Evolutionary conservation across 2,113 vertebrate species (phyloP).

Genomic region (Siphamia tubifer): DNA sequence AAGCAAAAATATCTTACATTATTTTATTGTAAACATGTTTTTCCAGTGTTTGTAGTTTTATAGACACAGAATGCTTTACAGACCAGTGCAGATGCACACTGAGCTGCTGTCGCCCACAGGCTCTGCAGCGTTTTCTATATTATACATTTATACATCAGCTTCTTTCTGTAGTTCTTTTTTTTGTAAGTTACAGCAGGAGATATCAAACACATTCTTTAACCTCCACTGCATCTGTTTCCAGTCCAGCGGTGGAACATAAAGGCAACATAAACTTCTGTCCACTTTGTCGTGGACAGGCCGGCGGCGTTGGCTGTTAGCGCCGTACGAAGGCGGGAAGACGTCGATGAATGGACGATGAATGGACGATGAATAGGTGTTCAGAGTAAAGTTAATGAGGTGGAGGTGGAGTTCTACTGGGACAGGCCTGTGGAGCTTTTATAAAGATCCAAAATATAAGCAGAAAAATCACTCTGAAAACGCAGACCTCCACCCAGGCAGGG

Average conservation of each 20-base stretch:
- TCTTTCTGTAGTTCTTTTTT: conserved; percentile 11
- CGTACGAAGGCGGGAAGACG: not conserved
- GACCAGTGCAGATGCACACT: not conserved
- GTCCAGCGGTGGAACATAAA: conserved; percentile 32
- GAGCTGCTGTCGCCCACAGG: conserved; percentile 59
- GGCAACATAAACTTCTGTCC: not conserved
- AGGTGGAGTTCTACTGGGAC: conserved; percentile 11
- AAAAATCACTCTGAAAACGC: no score
- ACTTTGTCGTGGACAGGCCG: not conserved
- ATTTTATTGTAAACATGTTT: no score
- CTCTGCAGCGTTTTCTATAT: conserved; percentile 66
- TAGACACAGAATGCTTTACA: no score
- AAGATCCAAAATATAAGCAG: no score
- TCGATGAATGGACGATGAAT: conserved; percentile 11
- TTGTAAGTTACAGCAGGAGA: conserved; percentile 21
- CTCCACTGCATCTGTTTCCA: conserved; percentile 33
- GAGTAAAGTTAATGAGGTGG: conserved; percentile 5
- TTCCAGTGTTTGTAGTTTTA: no score
- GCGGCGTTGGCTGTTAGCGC: no score
- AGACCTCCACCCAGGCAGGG: no score
- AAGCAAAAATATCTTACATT: no score
- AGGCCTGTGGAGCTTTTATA: no score
- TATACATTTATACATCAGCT: conserved; percentile 73
- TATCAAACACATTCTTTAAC: conserved; percentile 57
- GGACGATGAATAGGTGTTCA: no score